Evolutionary conservation across 2,797 vertebrate genomes (phyloP).

Genomic region (Ptychobarbus kaznakovi): DNA sequence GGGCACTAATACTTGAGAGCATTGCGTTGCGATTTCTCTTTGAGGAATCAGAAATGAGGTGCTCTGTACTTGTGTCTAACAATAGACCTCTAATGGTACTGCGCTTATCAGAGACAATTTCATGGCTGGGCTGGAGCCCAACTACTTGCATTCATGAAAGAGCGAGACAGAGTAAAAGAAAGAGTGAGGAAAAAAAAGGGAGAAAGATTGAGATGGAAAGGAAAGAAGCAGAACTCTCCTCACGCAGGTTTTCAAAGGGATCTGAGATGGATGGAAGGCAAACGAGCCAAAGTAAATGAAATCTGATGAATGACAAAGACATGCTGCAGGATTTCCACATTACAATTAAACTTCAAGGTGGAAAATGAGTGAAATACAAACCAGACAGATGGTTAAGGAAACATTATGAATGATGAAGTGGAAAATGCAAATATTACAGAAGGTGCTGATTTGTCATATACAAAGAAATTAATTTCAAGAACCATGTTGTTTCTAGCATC

Average conservation of each 20-base stretch:
- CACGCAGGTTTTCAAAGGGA: conserved; percentile 39
- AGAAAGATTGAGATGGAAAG: conserved; percentile 11
- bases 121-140: conserved; percentile 50
- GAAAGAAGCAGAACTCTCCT: conserved; percentile 19
- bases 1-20: conserved; percentile 30
- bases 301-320: conserved; percentile 7
- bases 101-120: conserved; percentile 60
- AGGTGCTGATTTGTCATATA: not conserved
- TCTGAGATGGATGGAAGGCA: conserved; percentile 4
- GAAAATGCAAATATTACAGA: not conserved
- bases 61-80: conserved; percentile 54
- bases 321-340: not conserved
- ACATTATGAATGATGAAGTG: conserved; percentile 8
- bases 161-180: conserved; percentile 22
- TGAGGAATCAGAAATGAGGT: conserved; percentile 44
- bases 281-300: not conserved
- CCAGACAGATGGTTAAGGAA: not conserved
- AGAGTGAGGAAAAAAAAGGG: conserved; percentile 9
- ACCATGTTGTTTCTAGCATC: not conserved
- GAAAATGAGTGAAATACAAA: not conserved
- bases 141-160: conserved; percentile 49
- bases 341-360: not conserved
- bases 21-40: conserved; percentile 8
- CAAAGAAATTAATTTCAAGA: not conserved
- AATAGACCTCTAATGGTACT: conserved; percentile 62